Base-by-base conservation (phyloP, 2,888 invertebrate genomes). In the Temnothorax ravouxi region DNA sequence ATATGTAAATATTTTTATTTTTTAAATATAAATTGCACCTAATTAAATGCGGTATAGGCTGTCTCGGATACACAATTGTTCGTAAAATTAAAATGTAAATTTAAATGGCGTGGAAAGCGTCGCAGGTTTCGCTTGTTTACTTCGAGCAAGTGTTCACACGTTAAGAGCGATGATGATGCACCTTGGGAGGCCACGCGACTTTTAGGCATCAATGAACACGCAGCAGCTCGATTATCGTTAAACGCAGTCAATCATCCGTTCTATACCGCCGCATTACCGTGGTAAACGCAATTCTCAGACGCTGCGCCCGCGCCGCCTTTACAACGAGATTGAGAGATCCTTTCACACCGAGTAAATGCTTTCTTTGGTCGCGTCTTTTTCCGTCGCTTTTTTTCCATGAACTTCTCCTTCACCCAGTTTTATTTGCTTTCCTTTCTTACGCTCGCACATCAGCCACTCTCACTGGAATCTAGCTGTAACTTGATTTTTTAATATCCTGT, bases 281-380 rank as follows among this genome's bases (percentile, higher is more conserved):
- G 62, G 44, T 71, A 76, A 44, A 62, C 15, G 52, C 15, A 21
- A 44, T 41, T 9, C 47, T 34, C 18, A 47, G 13, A 44, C 3
- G 13, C 38, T 8, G 34, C 62, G 29, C 29, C 29, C 62, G 66
- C 34, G 25, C 62, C 62, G 66, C 29, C 29, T 29, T 84, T 86
- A 62, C 69, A 86, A 83, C 69, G 69, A 67, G 64, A 34, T 29
- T 38, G 54, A 15, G 59, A 38, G 80, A 81, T 88, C 86, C 92
- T 93, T 93, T 93, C 93, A 90, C 92, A 87, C n/a, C 86, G 87
- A 88, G 89, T 90, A 87, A 87, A 88, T 88, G 90, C 93, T 93
- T 93, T 93, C 92, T 90, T 93, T 88, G 85, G 71, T 69, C 82
- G 59, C 82, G 80, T 80, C 71, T 89, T 89, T 87, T 88, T 86